Evolutionary conservation across 2,113 vertebrate genomes (phyloP).

Genomic region (Hemibagrus wyckioides): DNA sequence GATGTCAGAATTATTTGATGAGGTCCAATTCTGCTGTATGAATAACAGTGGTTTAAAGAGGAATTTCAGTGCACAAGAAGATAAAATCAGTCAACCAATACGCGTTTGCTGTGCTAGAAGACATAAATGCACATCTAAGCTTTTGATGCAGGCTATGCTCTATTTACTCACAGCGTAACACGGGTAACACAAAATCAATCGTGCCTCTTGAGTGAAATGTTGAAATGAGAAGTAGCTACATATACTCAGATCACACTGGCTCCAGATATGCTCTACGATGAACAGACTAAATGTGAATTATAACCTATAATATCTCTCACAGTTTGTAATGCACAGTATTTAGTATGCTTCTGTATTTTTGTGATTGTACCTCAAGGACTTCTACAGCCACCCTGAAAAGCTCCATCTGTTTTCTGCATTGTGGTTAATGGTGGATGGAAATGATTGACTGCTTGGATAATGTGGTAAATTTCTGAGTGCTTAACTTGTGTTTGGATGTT

Average conservation of each 20-base stretch:
- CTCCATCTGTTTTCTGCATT: slow-evolving; percentile 51
- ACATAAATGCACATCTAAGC: slow-evolving; percentile 36
- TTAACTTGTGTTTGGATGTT: slow-evolving; percentile 49
- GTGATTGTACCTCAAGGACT: slow-evolving; percentile 19
- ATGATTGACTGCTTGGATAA: slow-evolving; percentile 33
- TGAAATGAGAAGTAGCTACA: slow-evolving; percentile 31
- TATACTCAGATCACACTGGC: slow-evolving; percentile 7
- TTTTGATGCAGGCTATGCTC: slow-evolving; percentile 46
- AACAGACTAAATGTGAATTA: slow-evolving; percentile 19
- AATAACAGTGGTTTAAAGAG: slow-evolving; percentile 39
- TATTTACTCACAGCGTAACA: slow-evolving; percentile 47
- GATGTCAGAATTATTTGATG: slow-evolving; percentile 36
- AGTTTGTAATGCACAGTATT: neutral
- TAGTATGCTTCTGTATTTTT: neutral
- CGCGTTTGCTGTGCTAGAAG: slow-evolving; percentile 26
- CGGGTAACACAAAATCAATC: slow-evolving; percentile 49
- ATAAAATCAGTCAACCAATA: slow-evolving; percentile 37
- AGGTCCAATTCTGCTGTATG: slow-evolving; percentile 30
- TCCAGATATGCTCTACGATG: neutral
- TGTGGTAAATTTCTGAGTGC: slow-evolving; percentile 35
- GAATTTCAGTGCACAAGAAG: slow-evolving; percentile 27
- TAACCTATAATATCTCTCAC: neutral
- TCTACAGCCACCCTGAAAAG: slow-evolving; percentile 18
- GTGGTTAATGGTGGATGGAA: slow-evolving; percentile 48
- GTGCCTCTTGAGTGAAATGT: slow-evolving; percentile 20